These are phyloP conservation scores for Laterallus jamaicensis DNA, from an alignment of 2,113 vertebrate genomes.

Conservation along the genomic window DNA sequence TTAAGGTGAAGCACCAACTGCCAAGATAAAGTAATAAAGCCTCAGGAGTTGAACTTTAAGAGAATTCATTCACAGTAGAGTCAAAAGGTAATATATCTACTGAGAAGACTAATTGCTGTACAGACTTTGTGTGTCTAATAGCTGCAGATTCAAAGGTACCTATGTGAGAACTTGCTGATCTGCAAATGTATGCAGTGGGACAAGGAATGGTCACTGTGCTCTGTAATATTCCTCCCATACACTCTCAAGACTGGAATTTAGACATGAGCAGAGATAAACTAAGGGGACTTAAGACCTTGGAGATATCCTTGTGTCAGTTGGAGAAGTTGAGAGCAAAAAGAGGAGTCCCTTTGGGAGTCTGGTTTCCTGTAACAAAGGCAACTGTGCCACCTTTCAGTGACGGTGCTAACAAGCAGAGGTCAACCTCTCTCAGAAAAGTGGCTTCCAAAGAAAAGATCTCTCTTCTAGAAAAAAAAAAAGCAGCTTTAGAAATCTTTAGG, in stretches of 20 bases:
- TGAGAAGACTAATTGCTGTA: background rate
- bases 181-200: rapidly evolving
- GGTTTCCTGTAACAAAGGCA: background rate
- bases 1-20: background rate
- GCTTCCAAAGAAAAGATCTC: background rate
- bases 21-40: background rate
- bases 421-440: background rate
- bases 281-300: constrained; percentile 8
- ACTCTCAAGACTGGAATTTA: background rate
- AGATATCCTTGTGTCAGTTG: background rate
- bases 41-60: background rate
- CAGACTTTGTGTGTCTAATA: background rate
- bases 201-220: background rate
- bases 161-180: background rate
- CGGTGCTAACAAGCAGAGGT: constrained; percentile 12
- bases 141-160: background rate
- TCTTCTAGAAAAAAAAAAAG: background rate
- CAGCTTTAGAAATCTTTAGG: background rate
- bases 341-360: constrained; percentile 20
- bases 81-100: background rate
- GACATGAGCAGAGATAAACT: background rate
- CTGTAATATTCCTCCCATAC: background rate
- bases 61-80: background rate
- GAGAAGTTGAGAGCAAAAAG: constrained; percentile 42
- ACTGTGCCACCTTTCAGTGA: background rate